Conservation (phyloP, 1,140 invertebrate species). For the Heterodera carotae region DNA sequence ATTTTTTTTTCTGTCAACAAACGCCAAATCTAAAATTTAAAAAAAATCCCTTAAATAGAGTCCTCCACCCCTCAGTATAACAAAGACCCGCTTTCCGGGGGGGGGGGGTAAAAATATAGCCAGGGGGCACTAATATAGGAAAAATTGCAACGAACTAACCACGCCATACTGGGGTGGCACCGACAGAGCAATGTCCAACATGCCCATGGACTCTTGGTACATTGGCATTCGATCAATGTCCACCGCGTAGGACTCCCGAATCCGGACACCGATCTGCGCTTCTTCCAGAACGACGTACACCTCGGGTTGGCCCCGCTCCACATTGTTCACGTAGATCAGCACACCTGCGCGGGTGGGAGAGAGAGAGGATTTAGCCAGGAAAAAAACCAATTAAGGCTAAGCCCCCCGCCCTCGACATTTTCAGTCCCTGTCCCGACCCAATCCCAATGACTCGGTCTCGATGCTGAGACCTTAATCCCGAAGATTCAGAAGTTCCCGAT, state of each 20-base stretch:
- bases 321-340: conserved; percentile 65
- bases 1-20: too few species aligned
- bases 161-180: conserved; percentile 66
- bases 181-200: conserved; percentile 57
- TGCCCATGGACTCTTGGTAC: conserved; percentile 64
- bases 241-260: conserved; percentile 60
- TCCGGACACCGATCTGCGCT: conserved; percentile 64
- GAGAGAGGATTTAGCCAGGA: too few species aligned
- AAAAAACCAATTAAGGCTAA: neutral
- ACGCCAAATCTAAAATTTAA: neutral
- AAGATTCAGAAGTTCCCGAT: too few species aligned
- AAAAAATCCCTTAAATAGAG: too few species aligned
- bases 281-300: conserved; percentile 65
- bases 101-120: too few species aligned
- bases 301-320: conserved; percentile 63
- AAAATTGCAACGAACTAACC: too few species aligned
- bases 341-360: conserved; percentile 50
- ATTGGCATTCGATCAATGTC: conserved; percentile 65
- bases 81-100: too few species aligned
- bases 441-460: too few species aligned
- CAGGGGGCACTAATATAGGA: too few species aligned
- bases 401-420: too few species aligned
- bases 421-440: too few species aligned
- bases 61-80: neutral
- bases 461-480: too few species aligned